Evolutionary conservation across 2,113 vertebrate genomes (phyloP).

Genomic region (Epinephelus cyanopodus): DNA sequence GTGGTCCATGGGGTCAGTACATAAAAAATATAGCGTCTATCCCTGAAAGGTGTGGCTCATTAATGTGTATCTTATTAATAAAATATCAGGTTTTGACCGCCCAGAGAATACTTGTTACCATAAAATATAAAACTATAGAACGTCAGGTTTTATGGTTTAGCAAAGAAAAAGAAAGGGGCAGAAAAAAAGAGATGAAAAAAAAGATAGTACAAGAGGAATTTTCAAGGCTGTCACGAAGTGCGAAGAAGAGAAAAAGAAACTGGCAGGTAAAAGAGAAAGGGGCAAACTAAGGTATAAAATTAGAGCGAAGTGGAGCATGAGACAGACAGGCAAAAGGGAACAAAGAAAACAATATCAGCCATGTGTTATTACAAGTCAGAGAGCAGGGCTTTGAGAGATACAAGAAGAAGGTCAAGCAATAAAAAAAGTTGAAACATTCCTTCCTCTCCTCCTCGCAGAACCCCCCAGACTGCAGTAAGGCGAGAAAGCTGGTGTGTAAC

Average conservation of each 20-base stretch:
- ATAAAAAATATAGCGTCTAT: too few relatives aligned
- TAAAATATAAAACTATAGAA: not conserved
- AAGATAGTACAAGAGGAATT: not conserved
- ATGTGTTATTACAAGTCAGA: conserved; percentile 69
- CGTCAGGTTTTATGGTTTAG: not conserved
- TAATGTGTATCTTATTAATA: not conserved
- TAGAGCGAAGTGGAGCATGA: conserved; percentile 19
- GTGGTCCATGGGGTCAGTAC: too few relatives aligned
- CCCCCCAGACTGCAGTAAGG: conserved; percentile 97
- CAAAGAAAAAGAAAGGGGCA: not conserved
- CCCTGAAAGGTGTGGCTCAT: not conserved
- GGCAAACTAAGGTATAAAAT: conserved; percentile 33
- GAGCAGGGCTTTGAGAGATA: conserved; percentile 52
- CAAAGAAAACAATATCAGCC: conserved; percentile 65
- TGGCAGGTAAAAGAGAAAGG: not conserved
- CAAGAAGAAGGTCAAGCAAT: conserved; percentile 70
- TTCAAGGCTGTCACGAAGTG: not conserved
- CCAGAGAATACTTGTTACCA: not conserved
- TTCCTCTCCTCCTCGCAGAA: conserved; percentile 84
- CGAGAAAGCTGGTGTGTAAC: conserved; percentile 96
- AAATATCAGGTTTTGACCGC: not conserved
- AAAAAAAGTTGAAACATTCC: conserved; percentile 61
- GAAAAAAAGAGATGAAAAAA: not conserved
- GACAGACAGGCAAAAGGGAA: conserved; percentile 23
- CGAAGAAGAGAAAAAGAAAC: not conserved